phyloP scores from a whole-genome alignment of 2,113 vertebrate species.

The Poeciliopsis prolifica region DNA sequence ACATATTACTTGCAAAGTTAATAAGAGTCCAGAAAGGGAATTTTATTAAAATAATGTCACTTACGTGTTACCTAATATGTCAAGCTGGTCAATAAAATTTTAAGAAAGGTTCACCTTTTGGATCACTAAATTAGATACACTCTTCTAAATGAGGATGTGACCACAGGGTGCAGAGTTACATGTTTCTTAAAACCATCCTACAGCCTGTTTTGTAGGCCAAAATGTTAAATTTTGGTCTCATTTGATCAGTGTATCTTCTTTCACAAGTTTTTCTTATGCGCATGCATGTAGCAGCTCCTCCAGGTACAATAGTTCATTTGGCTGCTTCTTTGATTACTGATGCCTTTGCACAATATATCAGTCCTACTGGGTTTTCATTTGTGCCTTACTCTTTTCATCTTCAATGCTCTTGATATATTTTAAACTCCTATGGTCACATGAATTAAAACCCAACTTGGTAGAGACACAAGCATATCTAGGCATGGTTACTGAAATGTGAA shows the following conservation, averaged over 20 bases:
- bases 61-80: no score
- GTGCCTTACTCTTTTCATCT: neutral
- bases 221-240: neutral
- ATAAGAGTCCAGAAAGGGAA: no score
- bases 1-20: neutral
- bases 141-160: neutral
- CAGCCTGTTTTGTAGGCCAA: neutral
- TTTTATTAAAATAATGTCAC: no score
- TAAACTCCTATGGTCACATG: neutral
- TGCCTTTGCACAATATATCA: neutral
- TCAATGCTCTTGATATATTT: neutral
- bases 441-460: neutral
- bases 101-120: no score
- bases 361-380: neutral
- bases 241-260: neutral
- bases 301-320: no score
- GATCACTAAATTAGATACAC: neutral
- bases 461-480: neutral
- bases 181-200: neutral
- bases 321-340: neutral
- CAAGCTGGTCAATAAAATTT: no score
- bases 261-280: neutral
- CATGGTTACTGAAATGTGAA: no score
- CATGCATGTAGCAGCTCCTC: neutral
- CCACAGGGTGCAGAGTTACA: neutral